These are phyloP conservation scores for Cephus spinipes DNA, from an alignment of 2,888 invertebrate genomes.

Conservation along the genomic window DNA sequence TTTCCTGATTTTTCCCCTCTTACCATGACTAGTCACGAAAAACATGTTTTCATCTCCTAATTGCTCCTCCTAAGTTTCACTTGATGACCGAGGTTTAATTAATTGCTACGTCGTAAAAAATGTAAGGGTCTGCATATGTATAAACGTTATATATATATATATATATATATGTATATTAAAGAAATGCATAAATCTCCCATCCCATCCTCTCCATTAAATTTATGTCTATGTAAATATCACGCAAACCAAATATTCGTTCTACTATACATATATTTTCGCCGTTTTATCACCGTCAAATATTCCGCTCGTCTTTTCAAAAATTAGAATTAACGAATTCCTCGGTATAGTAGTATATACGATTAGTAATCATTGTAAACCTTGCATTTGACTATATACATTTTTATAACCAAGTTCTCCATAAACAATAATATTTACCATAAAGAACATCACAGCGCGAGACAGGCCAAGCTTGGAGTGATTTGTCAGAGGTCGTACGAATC, in stretches of 20 bases:
- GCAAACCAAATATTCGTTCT: neutral
- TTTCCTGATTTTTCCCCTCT: neutral
- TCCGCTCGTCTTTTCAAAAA: neutral
- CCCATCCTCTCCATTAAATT: neutral
- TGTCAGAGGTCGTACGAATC: neutral
- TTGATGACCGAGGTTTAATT: neutral
- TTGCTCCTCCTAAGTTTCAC: neutral
- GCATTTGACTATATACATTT: neutral
- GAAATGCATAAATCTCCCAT: neutral
- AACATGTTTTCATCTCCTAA: neutral
- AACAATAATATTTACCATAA: neutral
- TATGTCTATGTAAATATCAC: neutral
- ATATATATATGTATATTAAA: neutral
- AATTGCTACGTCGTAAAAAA: neutral
- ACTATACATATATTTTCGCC: neutral
- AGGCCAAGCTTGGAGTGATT: neutral
- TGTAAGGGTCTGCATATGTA: neutral
- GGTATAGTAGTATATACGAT: neutral
- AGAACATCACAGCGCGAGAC: neutral
- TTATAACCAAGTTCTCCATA: neutral
- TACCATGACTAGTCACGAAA: neutral
- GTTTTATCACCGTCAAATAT: neutral
- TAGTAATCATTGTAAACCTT: neutral
- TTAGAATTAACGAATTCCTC: neutral
- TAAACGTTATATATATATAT: no score